Conservation (phyloP, 2,797 vertebrate genomes). For the Xyrichtys novacula region DNA sequence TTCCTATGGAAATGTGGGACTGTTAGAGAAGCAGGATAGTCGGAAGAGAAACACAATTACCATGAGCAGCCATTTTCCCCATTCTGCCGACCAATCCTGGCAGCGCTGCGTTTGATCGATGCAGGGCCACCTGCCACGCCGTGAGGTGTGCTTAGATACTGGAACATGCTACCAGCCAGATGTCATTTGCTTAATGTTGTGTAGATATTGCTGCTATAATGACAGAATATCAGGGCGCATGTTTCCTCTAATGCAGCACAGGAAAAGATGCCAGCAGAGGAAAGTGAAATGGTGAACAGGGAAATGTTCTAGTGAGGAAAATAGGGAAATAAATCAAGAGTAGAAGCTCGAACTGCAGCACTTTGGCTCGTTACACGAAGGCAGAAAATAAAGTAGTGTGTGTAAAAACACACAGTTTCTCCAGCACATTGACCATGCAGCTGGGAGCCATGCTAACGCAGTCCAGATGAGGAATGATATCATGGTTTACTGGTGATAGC, state of each 20-base stretch:
- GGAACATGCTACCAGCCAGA: conserved; percentile 77
- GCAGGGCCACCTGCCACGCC: conserved; percentile 75
- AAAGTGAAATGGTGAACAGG: conserved; percentile 42
- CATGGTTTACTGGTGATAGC: conserved; percentile 38
- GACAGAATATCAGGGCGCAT: conserved; percentile 64
- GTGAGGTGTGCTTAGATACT: conserved; percentile 67
- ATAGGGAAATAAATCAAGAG: conserved; percentile 66
- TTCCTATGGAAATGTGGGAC: conserved; percentile 50
- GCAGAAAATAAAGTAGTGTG: conserved; percentile 51
- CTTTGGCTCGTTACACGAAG: conserved; percentile 64
- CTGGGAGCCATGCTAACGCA: conserved; percentile 46
- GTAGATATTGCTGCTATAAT: conserved; percentile 77
- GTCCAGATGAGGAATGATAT: conserved; percentile 58
- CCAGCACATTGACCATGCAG: conserved; percentile 56
- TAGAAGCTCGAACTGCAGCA: conserved; percentile 32
- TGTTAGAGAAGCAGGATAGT: conserved; percentile 47
- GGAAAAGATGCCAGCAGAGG: conserved; percentile 43
- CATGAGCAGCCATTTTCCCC: conserved; percentile 48
- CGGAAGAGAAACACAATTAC: conserved; percentile 62
- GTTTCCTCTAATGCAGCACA: conserved; percentile 50
- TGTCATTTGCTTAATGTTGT: conserved; percentile 86
- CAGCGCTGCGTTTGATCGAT: conserved; percentile 73
- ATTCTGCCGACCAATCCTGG: conserved; percentile 50
- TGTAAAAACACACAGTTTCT: conserved; percentile 49
- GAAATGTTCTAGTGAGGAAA: conserved; percentile 35